Evolutionary conservation across 2,797 vertebrate genomes (phyloP), one percentile per base, ranked within the genome.

Genomic region (Gallinago nigripennis): DNA sequence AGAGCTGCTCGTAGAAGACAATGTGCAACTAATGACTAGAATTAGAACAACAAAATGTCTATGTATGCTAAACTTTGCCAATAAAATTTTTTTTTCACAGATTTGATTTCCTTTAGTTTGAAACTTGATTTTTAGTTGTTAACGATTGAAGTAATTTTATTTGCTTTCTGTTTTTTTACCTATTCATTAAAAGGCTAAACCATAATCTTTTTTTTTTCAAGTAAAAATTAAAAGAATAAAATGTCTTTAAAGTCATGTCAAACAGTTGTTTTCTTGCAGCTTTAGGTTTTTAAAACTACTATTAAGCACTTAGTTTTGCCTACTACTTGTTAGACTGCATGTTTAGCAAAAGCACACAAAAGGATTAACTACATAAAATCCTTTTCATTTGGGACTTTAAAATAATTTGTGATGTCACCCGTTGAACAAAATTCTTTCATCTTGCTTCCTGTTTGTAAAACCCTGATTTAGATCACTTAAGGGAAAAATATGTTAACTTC

Each of bases 151-250:
- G 20, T 64, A 33, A 51, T 61, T 35, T 72, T 12, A 33, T 66
- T 91, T 91, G 14, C 17, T 56, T 69, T 61, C 17, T 72, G 46
- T 30, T 88, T 54, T 53, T 88, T 53, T 54, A 8, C 35, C 0
- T 80, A 19, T 13, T 88, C 16, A 33, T 30, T 83, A 56, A 79
- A 82, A 48, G 39, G 61, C 13, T 53, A 35, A 77, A 35, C 72
- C 4, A 8, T 39, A 3, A 13, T 12, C 0, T 27, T 25, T 28
- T 23, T 20, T 25, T 20, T 41, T 25, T 9, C 17, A 39, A 64
- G 84, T 82, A 58, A 71, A 88, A 95, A 95, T 88, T 92, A 87
- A 86, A 76, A 33, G 27, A 94, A 94, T 86, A 79, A 92, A 95
- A 56, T 21, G 2, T 77, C 33, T 70, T 77, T 37, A 8, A 61